Evolutionary conservation across 2,888 invertebrate species (phyloP), one percentile per base, ranked within the genome.

Genomic region (Brachyptera risi): DNA sequence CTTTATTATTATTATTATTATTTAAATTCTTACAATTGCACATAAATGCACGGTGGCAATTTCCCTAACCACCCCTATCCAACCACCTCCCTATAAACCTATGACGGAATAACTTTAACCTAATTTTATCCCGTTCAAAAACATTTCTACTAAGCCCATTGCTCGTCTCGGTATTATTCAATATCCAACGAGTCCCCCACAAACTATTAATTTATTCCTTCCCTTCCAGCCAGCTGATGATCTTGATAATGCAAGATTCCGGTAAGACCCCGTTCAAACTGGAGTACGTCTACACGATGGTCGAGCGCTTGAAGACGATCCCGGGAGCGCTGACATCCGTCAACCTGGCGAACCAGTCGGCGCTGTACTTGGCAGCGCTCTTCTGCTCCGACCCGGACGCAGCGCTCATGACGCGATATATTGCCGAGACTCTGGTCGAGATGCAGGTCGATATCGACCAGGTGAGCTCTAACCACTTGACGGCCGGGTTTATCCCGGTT

Each of bases 231-330:
- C 35, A 35, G 15, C 54, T 54, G 54, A 54, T 54, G 54, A 37
- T 54, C 35, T 37, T 54, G 54, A 15, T 47, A 5, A 2, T 42
- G 42, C 3, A 3, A n/a, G 3, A 15, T 15, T 3, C 38, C 13
- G 17, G 24, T 11, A 26, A 21, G n/a, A 49, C 23, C 24, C 3
- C 17, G 11, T 17, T 19, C 37, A 37, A 23, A 11, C 38, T 54
- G 35, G 54, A 54, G 54, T 35, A 35, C 35, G 37, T 37, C 23
- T 54, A 54, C 38, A 37, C 54, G 11, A 15, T 54, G 4, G 54
- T 54, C 3, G 37, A 35, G 19, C 31, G 23, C 2, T 23, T 54
- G 23, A 37, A 31, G 35, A 37, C 7, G n/a, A 54, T 54, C 19
- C 37, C 19, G 1, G 4, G 37, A 19, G 35, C 37, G 9, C 54